Evolutionary conservation across 1,140 invertebrate species (phyloP).

Genomic region (Drosophila suzukii): DNA sequence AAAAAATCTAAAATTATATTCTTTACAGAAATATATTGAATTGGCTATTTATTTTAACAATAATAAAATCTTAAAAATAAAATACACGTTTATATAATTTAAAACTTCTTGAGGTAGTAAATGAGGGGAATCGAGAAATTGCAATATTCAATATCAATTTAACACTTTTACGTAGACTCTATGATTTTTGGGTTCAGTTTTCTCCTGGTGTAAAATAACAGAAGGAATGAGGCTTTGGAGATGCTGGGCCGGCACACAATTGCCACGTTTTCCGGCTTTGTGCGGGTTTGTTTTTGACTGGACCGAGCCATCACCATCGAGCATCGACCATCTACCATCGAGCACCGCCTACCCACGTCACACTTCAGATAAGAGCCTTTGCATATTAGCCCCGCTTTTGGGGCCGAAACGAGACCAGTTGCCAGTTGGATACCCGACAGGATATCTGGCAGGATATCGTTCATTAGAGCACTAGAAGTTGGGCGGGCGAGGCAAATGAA

Average conservation of each 20-base stretch:
- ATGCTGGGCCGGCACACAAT: slow-evolving; percentile 40
- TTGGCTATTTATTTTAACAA: too few species aligned
- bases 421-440: slow-evolving; percentile 28
- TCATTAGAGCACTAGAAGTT: slow-evolving; percentile 54
- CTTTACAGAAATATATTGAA: too few species aligned
- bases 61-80: too few species aligned
- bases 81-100: too few species aligned
- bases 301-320: slow-evolving; percentile 12
- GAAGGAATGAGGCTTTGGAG: slow-evolving; percentile 3
- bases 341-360: slow-evolving; percentile 25
- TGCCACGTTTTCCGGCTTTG: slow-evolving; percentile 60
- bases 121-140: too few species aligned
- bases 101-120: too few species aligned
- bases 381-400: slow-evolving; percentile 38
- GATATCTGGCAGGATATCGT: slow-evolving; percentile 63
- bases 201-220: slow-evolving; percentile 4
- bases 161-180: not conserved
- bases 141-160: too few species aligned
- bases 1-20: too few species aligned
- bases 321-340: not conserved
- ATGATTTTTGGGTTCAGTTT: not conserved
- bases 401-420: slow-evolving; percentile 15
- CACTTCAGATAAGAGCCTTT: slow-evolving; percentile 47
- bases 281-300: slow-evolving; percentile 41
- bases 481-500: slow-evolving; percentile 27